Conservation (phyloP, 1,140 invertebrate species). For the Macrostomum lignano region DNA sequence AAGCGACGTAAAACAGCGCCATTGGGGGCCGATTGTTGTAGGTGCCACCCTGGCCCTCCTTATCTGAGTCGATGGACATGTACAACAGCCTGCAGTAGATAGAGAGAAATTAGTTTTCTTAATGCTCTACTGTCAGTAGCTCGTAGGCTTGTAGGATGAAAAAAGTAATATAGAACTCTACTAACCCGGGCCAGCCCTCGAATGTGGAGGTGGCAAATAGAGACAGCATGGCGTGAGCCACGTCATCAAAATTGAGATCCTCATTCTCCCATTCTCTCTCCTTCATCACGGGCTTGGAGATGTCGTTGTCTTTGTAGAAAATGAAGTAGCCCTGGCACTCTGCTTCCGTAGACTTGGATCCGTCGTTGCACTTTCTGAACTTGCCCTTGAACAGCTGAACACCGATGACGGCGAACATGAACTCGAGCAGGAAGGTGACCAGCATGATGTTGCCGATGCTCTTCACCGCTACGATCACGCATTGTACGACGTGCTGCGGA, state of each 20-base stretch:
- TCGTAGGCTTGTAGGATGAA: too few species aligned
- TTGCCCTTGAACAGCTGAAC: constrained; percentile 81
- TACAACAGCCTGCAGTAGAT: constrained; percentile 64
- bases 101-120: too few species aligned
- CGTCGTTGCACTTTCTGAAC: constrained; percentile 29
- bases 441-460: constrained; percentile 30
- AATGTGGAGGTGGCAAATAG: constrained; percentile 98
- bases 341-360: constrained; percentile 23
- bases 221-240: constrained; percentile 82
- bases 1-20: constrained; percentile 91
- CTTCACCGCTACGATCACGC: constrained; percentile 28
- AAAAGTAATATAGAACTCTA: too few species aligned
- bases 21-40: constrained; percentile 88
- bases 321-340: constrained; percentile 38
- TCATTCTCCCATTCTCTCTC: constrained; percentile 52
- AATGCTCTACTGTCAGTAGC: too few species aligned
- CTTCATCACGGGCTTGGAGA: constrained; percentile 39
- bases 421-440: constrained; percentile 81
- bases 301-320: constrained; percentile 56
- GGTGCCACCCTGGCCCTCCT: constrained; percentile 70
- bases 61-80: constrained; percentile 82
- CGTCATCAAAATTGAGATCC: constrained; percentile 85
- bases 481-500: constrained; percentile 15
- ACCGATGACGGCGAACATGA: constrained; percentile 99
- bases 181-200: constrained; percentile 86